Percentiles rank a stretch among this genome's conserved stretches.
phyloP scores from a whole-genome alignment of 2,888 invertebrate species.

The Macrosoma leucophasiata region DNA sequence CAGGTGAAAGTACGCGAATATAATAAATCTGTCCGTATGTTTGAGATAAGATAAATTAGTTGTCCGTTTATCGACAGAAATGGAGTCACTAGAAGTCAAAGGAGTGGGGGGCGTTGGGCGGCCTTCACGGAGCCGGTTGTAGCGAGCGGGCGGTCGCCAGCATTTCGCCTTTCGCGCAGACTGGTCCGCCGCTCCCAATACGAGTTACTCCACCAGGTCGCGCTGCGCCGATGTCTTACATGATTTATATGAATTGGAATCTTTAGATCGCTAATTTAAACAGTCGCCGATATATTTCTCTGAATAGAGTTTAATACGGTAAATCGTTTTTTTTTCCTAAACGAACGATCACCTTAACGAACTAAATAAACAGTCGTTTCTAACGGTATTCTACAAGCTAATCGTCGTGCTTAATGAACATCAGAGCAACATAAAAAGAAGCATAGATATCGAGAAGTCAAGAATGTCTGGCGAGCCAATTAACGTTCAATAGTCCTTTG shows the following conservation, averaged over 20 bases:
- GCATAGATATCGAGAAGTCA: constrained; percentile 35
- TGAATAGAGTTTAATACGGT: too few species aligned
- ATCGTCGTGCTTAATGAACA: too few species aligned
- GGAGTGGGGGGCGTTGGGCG: constrained; percentile 56
- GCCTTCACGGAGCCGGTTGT: constrained; percentile 74
- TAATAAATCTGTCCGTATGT: too few species aligned
- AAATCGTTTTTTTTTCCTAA: constrained; percentile 1
- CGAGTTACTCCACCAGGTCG: constrained; percentile 23
- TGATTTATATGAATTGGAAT: constrained; percentile 14
- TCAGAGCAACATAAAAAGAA: constrained; percentile 24
- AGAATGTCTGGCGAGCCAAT: constrained; percentile 59
- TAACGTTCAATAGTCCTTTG: constrained; percentile 56
- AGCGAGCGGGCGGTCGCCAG: constrained; percentile 56
- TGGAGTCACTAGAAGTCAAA: constrained; percentile 49
- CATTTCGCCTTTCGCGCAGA: constrained; percentile 71
- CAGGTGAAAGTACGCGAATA: too few species aligned
- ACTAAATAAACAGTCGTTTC: too few species aligned
- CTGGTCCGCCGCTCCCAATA: constrained; percentile 61
- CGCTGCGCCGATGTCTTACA: constrained; percentile 8
- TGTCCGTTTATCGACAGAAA: constrained; percentile 58
- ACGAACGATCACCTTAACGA: constrained; percentile 11
- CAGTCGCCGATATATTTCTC: neutral
- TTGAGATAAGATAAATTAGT: too few species aligned
- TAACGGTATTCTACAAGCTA: too few species aligned
- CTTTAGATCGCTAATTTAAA: too few species aligned